Percentiles rank a stretch among this genome's conserved stretches.
Evolutionary conservation across 1,140 invertebrate species (phyloP).

Genomic region (Formica exsecta): DNA sequence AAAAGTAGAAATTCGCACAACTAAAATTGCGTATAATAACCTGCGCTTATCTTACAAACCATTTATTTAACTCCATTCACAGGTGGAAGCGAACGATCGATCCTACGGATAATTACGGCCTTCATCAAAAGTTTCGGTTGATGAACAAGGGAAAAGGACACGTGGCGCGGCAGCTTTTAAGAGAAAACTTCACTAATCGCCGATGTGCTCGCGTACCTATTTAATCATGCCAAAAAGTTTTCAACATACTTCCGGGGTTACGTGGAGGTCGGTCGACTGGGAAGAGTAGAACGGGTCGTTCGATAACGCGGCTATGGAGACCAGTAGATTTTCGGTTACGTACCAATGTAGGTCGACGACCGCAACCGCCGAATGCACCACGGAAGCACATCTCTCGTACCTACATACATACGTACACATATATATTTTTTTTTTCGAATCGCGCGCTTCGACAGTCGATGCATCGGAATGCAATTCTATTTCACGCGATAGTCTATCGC

Average conservation of each 20-base stretch:
- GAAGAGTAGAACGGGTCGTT: constrained; percentile 13
- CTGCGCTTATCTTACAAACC: constrained; percentile 17
- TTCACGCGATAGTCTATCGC: constrained; percentile 48
- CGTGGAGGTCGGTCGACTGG: constrained; percentile 45
- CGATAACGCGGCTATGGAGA: constrained; percentile 21
- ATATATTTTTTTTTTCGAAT: constrained; percentile 48
- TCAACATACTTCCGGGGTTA: constrained; percentile 48
- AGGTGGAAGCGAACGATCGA: constrained; percentile 17
- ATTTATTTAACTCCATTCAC: constrained; percentile 38
- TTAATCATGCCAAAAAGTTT: constrained; percentile 68
- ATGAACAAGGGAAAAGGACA: constrained; percentile 26
- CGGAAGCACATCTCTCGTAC: constrained; percentile 18
- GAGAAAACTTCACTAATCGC: constrained; percentile 68
- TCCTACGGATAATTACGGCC: constrained; percentile 23
- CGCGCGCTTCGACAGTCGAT: constrained; percentile 49
- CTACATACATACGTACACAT: not conserved
- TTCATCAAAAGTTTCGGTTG: constrained; percentile 35
- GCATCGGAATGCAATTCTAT: constrained; percentile 57
- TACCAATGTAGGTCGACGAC: constrained; percentile 50
- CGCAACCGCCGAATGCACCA: not conserved
- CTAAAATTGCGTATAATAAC: constrained; percentile 34
- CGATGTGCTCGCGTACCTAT: not conserved
- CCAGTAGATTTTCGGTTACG: constrained; percentile 59
- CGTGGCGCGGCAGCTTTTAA: constrained; percentile 11
- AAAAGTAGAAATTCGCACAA: not conserved